Evolutionary conservation across 64 coral and sea anemone species (phyloP), one percentile per base, ranked within the genome.

Genomic region (Astreopora myriophthalma): DNA sequence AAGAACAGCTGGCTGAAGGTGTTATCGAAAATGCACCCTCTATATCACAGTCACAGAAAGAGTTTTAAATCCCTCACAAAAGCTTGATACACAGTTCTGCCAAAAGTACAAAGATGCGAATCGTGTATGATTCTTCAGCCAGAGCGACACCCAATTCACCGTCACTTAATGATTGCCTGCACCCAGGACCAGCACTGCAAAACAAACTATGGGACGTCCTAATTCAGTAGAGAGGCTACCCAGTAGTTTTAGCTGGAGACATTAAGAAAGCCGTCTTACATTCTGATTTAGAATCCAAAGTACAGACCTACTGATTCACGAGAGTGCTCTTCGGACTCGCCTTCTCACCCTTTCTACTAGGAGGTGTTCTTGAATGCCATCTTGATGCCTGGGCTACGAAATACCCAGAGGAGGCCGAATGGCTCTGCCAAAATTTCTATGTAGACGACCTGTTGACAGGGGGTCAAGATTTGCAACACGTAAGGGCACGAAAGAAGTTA

Each of bases 231-330:
- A 61, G 83, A n/a, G 62, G 61, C 51, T 62, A 87, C 35, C 81
- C 82, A 69, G 57, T 71, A 40, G 37, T 69, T 4, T 77, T 92
- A 37, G 83, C 80, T 8, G 90, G 80, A 34, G 90, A 92, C 24
- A 65, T 92, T 23, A 75, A 86, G 26, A 70, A 92, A 86, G 89
- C 90, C 6, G 86, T 92, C 31, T 38, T 92, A 1, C 83, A 86
- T 4, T 26, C 73, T 16, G 49, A 74, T 34, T 37, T 37, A 6
- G 31, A 61, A 26, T 61, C 68, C n/a, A 64, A 92, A 65, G 64
- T 20, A 34, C 28, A 81, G 14, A 48, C 19, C 0, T n/a, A 74
- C 7, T 28, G 89, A 14, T 86, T 92, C 17, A 87, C 83, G 7
- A 42, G 92, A 46, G 92, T 69, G 1, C 10, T 89, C 1, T 89